Percentiles rank a stretch among this genome's conserved stretches.
These are phyloP conservation scores for Chondrosia reniformis DNA, from an alignment of 37 sponge, comb jelly and placozoan genomes.

Conservation along the genomic window DNA sequence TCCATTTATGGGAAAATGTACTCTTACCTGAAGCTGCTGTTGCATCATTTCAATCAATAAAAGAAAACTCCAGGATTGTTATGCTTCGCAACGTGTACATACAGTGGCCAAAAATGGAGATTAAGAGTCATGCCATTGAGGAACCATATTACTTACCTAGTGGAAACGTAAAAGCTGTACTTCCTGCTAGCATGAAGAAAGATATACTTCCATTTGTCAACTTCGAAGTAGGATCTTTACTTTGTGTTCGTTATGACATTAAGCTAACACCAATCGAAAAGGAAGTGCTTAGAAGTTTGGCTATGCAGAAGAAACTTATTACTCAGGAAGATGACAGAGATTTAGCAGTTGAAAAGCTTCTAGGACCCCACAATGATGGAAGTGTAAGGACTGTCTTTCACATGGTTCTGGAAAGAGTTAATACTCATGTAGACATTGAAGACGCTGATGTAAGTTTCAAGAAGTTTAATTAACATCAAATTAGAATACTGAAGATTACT, in stretches of 20 bases:
- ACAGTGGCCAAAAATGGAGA: conserved; percentile 35
- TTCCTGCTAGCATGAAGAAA: not conserved
- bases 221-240: conserved; percentile 20
- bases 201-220: conserved; percentile 12
- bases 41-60: not conserved
- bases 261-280: not conserved
- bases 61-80: not conserved
- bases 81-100: not conserved
- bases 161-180: no score
- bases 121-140: conserved; percentile 23
- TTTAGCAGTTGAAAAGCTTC: not conserved
- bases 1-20: conserved; percentile 29
- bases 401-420: conserved; percentile 35
- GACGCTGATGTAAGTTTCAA: no score
- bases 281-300: not conserved
- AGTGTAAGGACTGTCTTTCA: conserved; percentile 51
- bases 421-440: not conserved
- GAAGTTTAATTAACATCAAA: no score
- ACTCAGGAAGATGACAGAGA: not conserved
- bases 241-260: conserved; percentile 43
- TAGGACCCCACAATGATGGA: not conserved
- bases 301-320: not conserved
- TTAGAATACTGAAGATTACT: no score
- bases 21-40: conserved; percentile 35
- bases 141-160: conserved; percentile 12